Percentiles rank a stretch among this genome's conserved stretches.
These are phyloP conservation scores for Druceiella hillmani DNA, from an alignment of 2,888 invertebrate species.

Conservation along the genomic window DNA sequence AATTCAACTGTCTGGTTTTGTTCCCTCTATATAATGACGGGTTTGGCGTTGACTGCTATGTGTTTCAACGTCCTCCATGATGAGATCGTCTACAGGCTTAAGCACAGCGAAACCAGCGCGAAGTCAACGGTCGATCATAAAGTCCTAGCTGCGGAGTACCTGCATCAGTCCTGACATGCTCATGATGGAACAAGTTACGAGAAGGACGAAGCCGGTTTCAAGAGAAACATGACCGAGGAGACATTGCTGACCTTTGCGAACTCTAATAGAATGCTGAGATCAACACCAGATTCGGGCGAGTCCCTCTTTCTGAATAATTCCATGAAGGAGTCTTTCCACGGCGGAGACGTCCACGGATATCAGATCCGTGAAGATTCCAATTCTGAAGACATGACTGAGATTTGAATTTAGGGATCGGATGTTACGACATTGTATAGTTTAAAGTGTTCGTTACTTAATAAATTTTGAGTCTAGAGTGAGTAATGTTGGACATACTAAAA, in stretches of 20 bases:
- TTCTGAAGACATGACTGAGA: too few relatives aligned
- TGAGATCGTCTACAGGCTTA: conserved; percentile 76
- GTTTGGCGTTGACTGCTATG: conserved; percentile 85
- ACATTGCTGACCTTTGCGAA: conserved; percentile 37
- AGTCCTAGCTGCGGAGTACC: conserved; percentile 40
- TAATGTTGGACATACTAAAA: too few relatives aligned
- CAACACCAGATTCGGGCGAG: conserved; percentile 17
- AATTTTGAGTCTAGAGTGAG: too few relatives aligned
- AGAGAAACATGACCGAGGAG: conserved; percentile 41
- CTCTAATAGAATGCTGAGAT: conserved; percentile 16
- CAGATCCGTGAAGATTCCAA: too few relatives aligned
- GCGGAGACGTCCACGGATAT: too few relatives aligned
- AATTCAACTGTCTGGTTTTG: conserved; percentile 82
- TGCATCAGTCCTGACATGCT: conserved; percentile 49
- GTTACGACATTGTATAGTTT: too few relatives aligned
- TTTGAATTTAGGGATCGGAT: too few relatives aligned
- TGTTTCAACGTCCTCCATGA: conserved; percentile 87
- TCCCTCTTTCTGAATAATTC: too few relatives aligned
- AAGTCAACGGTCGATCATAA: conserved; percentile 40
- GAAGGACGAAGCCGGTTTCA: too few relatives aligned
- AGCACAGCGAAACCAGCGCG: conserved; percentile 51
- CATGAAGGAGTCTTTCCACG: too few relatives aligned
- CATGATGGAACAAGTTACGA: too few relatives aligned
- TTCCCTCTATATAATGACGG: conserved; percentile 83
- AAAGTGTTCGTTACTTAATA: too few relatives aligned